phyloP scores from a whole-genome alignment of 2,888 invertebrate genomes.

The Parelbella ahira region DNA sequence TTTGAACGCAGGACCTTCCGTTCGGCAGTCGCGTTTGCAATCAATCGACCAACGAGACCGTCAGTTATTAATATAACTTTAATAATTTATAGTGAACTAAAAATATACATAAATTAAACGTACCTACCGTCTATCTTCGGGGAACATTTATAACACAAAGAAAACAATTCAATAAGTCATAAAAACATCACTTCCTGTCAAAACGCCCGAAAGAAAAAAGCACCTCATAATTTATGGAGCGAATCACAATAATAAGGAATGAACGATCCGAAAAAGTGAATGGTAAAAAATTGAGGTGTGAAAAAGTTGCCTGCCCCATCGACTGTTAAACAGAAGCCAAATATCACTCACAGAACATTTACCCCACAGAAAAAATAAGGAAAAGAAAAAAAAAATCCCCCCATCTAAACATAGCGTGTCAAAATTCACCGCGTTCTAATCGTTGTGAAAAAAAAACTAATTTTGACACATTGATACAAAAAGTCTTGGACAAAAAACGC shows the following conservation, averaged over 20 bases:
- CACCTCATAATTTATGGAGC: conserved; percentile 15
- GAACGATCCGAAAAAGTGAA: conserved; percentile 28
- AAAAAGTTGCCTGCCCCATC: conserved; percentile 48
- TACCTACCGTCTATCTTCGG: too few species aligned
- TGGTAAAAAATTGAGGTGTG: conserved; percentile 30
- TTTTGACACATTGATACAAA: conserved; percentile 55
- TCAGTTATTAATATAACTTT: too few species aligned
- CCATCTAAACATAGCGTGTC: conserved; percentile 63
- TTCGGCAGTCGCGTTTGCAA: too few species aligned
- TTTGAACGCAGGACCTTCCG: too few species aligned
- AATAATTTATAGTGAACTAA: too few species aligned
- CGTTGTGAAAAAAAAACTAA: conserved; percentile 50
- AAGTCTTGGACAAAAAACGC: conserved; percentile 56
- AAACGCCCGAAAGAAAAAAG: conserved; percentile 24
- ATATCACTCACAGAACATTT: conserved; percentile 50
- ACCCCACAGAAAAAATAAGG: conserved; percentile 37
- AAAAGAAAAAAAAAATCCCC: conserved; percentile 39
- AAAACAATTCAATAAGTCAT: too few species aligned
- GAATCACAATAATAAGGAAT: conserved; percentile 11
- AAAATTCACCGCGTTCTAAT: conserved; percentile 56
- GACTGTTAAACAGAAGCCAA: conserved; percentile 64
- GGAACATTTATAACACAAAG: too few species aligned
- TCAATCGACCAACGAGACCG: too few species aligned
- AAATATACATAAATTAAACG: too few species aligned
- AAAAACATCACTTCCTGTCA: conserved; percentile 22